phyloP scores from a whole-genome alignment of 2,797 vertebrate species.

The Syngnathus acus region DNA sequence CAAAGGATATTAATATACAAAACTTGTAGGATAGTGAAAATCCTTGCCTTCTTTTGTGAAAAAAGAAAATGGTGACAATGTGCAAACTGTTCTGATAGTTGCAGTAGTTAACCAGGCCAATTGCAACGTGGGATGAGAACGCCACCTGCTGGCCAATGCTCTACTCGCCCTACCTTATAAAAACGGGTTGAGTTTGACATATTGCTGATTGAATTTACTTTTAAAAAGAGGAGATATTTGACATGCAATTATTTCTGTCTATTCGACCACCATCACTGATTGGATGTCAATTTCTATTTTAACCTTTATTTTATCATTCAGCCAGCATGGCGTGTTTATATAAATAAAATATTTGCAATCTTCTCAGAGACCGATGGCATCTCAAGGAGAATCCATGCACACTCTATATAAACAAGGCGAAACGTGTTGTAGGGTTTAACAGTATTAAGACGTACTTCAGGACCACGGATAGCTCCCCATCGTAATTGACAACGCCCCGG shows the following conservation, averaged over 20 bases:
- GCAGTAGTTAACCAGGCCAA: not conserved
- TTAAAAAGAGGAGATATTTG: slow-evolving; percentile 16
- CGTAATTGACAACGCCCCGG: slow-evolving; percentile 31
- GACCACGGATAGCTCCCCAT: slow-evolving; percentile 34
- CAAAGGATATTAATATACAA: not conserved
- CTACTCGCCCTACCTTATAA: not conserved
- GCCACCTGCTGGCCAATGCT: slow-evolving; percentile 45
- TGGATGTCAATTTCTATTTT: slow-evolving; percentile 11
- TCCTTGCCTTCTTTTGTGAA: not conserved
- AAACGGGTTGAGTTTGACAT: not conserved
- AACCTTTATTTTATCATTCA: slow-evolving; percentile 28
- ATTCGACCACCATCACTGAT: slow-evolving; percentile 23
- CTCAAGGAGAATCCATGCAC: no score
- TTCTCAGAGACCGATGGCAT: no score
- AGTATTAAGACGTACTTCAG: not conserved
- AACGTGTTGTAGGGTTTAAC: no score
- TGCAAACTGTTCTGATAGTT: slow-evolving; percentile 4
- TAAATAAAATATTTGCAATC: no score
- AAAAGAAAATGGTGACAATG: not conserved
- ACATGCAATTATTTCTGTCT: slow-evolving; percentile 30
- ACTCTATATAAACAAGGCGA: no score
- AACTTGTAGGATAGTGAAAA: not conserved
- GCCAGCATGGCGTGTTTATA: no score
- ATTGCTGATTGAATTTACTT: slow-evolving; percentile 2
- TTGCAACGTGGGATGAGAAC: slow-evolving; percentile 31